Conservation (phyloP, 1,140 invertebrate genomes). For the Medauroidea extradentata region DNA sequence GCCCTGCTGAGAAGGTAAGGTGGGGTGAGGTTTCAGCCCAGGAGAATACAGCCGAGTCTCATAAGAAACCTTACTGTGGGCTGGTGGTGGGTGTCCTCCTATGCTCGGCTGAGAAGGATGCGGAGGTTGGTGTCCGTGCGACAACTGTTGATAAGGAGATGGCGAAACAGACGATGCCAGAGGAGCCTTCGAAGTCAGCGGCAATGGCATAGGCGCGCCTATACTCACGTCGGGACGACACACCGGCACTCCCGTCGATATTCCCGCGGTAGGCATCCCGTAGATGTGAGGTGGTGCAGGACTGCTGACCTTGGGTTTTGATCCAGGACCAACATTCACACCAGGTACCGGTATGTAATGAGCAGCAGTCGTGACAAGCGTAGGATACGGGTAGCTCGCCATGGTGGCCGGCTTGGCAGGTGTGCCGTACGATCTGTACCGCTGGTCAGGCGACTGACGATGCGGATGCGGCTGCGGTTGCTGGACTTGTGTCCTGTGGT, state of each 20-base stretch:
- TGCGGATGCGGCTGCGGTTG: slow-evolving; percentile 26
- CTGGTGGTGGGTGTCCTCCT: slow-evolving; percentile 50
- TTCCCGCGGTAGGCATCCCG: slow-evolving; percentile 61
- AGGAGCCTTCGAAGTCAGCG: slow-evolving; percentile 61
- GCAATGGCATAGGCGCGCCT: slow-evolving; percentile 46
- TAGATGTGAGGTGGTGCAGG: slow-evolving; percentile 75
- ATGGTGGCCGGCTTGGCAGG: slow-evolving; percentile 16
- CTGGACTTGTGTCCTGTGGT: slow-evolving; percentile 17
- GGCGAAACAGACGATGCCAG: slow-evolving; percentile 47
- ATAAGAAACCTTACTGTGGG: slow-evolving; percentile 43
- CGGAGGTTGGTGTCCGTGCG: slow-evolving; percentile 49
- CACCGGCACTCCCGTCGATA: slow-evolving; percentile 56
- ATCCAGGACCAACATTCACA: slow-evolving; percentile 34
- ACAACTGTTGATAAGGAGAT: slow-evolving; percentile 58
- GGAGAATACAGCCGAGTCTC: slow-evolving; percentile 9
- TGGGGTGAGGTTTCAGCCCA: slow-evolving; percentile 44
- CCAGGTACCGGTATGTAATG: slow-evolving; percentile 34
- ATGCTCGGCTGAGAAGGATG: slow-evolving; percentile 39
- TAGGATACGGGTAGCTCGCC: slow-evolving; percentile 20
- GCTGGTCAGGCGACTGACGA: slow-evolving; percentile 25
- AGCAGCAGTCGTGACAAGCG: slow-evolving; percentile 17
- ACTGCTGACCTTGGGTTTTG: slow-evolving; percentile 70
- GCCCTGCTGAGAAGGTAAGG: slow-evolving; percentile 37
- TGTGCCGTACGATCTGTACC: slow-evolving; percentile 18
- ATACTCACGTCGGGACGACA: slow-evolving; percentile 49